Base-by-base conservation (phyloP, 1,140 invertebrate genomes). In the Philaenus spumarius region DNA sequence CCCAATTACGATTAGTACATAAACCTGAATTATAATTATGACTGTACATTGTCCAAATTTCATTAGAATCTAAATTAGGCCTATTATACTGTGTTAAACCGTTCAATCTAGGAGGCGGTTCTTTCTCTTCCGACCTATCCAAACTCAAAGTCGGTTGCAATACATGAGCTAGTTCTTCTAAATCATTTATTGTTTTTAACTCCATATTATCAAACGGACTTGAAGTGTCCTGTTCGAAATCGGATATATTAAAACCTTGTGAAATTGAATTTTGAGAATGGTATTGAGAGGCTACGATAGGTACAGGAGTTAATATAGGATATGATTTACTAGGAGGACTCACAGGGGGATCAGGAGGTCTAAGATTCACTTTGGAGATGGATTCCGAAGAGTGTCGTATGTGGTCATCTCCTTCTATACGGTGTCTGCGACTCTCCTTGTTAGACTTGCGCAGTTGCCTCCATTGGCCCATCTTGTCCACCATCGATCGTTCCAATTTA, bases 171-270 rank as follows among this genome's bases (percentile, higher is more conserved):
- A 94, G 74, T 70, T 91, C 83, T 72, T 92, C 89, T 75, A 93
- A 82, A 71, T 93, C 90, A 73, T 94, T 93, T 40, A 94, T 88
- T 35, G 89, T 90, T 73, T 93, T 92, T 24, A 94, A 69, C 76
- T 91, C 90, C 72, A 93, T 83, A 75, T 90, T 90, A 76, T 94
- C 90, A 74, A 93, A 94, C 1, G 90, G 90, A 70, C 88, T 92
- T 15, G 89, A 90, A 47, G 87, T 90, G 69, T 92, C 89, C 69
- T 87, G 83, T 73, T 93, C 90, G 76, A 94, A 94, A 69, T 93
- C 89, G 40, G 82, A 83, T 68, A 81, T 82, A 64, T 85, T 83
- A 53, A 87, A 73, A 52, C n/a, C 15, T 12, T 51, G 19, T n/a
- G 26, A 37, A 35, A 46, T 34, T 11, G 7, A 39, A 9, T 37